These are phyloP conservation scores for Nannobrachium achirus DNA, from an alignment of 2,113 vertebrate species.

Conservation along the genomic window DNA sequence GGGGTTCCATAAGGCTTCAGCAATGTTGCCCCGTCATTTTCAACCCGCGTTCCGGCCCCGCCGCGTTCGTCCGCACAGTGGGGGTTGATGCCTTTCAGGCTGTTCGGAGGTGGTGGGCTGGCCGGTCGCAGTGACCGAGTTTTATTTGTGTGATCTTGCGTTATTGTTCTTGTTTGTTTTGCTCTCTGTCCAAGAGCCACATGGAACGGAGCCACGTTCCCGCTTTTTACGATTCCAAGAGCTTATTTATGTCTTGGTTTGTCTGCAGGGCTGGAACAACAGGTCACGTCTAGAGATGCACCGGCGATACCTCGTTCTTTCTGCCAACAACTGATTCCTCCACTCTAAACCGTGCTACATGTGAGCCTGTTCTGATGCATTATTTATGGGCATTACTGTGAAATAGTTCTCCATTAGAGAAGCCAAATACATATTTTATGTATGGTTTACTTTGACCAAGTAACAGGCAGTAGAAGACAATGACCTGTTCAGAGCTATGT, in stretches of 20 bases:
- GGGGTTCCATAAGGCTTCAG: background rate
- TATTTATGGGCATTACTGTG: too few relatives aligned
- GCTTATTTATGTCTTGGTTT: constrained; percentile 47
- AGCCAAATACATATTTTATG: too few relatives aligned
- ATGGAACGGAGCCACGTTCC: constrained; percentile 26
- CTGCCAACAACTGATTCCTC: too few relatives aligned
- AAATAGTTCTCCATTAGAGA: too few relatives aligned
- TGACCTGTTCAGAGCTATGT: too few relatives aligned
- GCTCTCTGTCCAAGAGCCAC: constrained; percentile 48
- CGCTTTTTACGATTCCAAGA: constrained; percentile 58
- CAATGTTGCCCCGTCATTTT: background rate
- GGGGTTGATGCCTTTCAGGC: constrained; percentile 3
- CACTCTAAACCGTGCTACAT: too few relatives aligned
- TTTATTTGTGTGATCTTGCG: constrained; percentile 44
- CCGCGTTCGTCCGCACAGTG: background rate
- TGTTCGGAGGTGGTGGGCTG: background rate
- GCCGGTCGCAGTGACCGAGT: constrained; percentile 13
- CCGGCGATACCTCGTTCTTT: background rate
- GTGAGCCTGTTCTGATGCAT: too few relatives aligned
- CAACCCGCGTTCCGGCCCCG: background rate
- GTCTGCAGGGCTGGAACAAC: constrained; percentile 41
- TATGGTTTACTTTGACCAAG: too few relatives aligned
- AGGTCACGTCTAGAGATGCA: background rate
- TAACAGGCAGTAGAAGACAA: too few relatives aligned
- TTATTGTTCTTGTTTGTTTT: constrained; percentile 68